Percentiles rank a stretch among this genome's conserved stretches.
phyloP scores from a whole-genome alignment of 2,888 invertebrate genomes.

The Caradrina clavipalpis region DNA sequence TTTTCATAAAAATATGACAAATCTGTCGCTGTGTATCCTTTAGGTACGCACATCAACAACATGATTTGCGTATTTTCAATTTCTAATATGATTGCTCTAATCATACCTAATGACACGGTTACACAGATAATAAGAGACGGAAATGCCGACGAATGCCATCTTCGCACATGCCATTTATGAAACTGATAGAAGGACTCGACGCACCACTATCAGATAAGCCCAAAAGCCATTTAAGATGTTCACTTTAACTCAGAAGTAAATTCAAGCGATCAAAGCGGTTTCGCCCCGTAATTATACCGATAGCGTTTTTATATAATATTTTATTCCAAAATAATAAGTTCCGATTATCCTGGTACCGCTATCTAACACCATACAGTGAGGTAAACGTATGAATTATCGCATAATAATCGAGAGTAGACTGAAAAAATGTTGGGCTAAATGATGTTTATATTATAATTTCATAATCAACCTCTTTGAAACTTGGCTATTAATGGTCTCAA shows the following conservation, averaged over 20 bases:
- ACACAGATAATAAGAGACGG: constrained; percentile 27
- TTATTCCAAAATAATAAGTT: background rate
- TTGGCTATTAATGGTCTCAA: background rate
- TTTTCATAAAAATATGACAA: constrained; percentile 27
- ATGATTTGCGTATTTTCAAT: constrained; percentile 2
- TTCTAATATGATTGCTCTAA: constrained; percentile 13
- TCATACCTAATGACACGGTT: constrained; percentile 14
- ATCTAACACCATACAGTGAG: constrained; percentile 24
- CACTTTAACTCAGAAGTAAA: constrained; percentile 12
- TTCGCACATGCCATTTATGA: constrained; percentile 30
- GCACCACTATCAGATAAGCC: constrained; percentile 50
- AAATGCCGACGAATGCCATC: constrained; percentile 17
- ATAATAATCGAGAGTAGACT: too few species aligned
- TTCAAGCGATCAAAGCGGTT: background rate
- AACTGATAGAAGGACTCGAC: constrained; percentile 23
- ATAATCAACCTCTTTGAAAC: constrained; percentile 2
- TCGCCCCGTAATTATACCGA: background rate
- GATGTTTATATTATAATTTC: constrained; percentile 1
- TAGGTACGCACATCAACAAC: constrained; percentile 12
- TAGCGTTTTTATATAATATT: background rate
- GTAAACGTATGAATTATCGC: background rate
- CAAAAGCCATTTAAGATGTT: constrained; percentile 52
- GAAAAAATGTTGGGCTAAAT: background rate
- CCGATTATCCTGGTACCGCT: background rate
- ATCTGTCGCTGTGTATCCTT: constrained; percentile 1